Percentiles rank a stretch among this genome's conserved stretches.
phyloP scores from a whole-genome alignment of 2,888 invertebrate genomes.

The Chorisops tibialis region DNA sequence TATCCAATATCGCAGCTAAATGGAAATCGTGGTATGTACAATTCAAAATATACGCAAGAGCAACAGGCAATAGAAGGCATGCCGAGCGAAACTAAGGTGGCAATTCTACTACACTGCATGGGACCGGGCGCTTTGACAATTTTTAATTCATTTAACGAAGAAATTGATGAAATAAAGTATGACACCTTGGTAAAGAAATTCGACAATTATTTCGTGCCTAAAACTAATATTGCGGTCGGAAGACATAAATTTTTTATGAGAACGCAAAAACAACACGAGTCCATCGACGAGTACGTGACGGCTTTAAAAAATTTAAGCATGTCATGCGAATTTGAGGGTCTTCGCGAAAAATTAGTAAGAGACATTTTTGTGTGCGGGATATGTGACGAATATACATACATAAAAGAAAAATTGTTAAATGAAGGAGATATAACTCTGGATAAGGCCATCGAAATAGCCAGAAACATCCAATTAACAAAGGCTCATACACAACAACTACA shows the following conservation, averaged over 20 bases:
- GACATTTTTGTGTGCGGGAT: slow-evolving; percentile 30
- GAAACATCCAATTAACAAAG: slow-evolving; percentile 28
- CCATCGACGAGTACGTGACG: slow-evolving; percentile 22
- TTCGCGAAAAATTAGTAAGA: slow-evolving; percentile 32
- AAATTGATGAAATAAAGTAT: slow-evolving; percentile 29
- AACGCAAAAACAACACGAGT: no score
- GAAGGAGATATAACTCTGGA: slow-evolving; percentile 30
- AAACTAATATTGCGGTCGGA: no score
- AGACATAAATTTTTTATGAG: no score
- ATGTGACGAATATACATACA: slow-evolving; percentile 20
- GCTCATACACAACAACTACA: slow-evolving; percentile 28
- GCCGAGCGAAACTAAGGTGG: slow-evolving; percentile 17
- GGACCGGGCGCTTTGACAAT: slow-evolving; percentile 22
- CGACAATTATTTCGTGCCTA: slow-evolving; percentile 30
- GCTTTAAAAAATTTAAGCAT: slow-evolving; percentile 31
- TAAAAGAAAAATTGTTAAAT: slow-evolving; percentile 33
- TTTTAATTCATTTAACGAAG: slow-evolving; percentile 33
- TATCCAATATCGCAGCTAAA: slow-evolving; percentile 11
- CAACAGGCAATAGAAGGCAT: slow-evolving; percentile 23
- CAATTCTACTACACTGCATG: slow-evolving; percentile 28
- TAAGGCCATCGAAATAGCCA: slow-evolving; percentile 30
- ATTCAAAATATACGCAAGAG: slow-evolving; percentile 34
- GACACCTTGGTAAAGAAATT: slow-evolving; percentile 24
- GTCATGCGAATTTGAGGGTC: slow-evolving; percentile 30
- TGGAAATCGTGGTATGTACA: slow-evolving; percentile 33